phyloP scores from a whole-genome alignment of 2,113 vertebrate species.

The Aldabrachelys gigantea region DNA sequence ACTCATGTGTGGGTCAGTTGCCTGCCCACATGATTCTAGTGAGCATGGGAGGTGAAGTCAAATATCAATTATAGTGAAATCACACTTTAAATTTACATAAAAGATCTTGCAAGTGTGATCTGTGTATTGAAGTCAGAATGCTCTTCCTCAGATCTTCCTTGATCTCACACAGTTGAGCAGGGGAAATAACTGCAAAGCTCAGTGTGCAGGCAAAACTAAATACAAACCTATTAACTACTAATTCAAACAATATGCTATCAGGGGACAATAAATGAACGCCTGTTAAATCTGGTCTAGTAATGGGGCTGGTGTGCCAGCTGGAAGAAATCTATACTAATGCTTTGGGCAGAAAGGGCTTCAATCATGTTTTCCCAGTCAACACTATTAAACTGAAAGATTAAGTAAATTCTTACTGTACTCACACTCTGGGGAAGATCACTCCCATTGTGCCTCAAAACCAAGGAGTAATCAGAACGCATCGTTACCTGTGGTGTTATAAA shows the following conservation, averaged over 20 bases:
- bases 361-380: neutral
- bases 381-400: neutral
- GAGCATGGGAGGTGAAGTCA: neutral
- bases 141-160: neutral
- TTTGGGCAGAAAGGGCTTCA: neutral
- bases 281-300: neutral
- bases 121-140: neutral
- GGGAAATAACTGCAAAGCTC: neutral
- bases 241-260: neutral
- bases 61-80: neutral
- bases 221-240: neutral
- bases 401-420: neutral
- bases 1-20: neutral
- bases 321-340: neutral
- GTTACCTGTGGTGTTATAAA: neutral
- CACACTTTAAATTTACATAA: neutral
- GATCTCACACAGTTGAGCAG: neutral
- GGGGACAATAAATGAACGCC: neutral
- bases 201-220: accelerated
- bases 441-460: neutral
- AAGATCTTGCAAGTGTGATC: neutral
- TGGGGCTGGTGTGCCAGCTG: neutral
- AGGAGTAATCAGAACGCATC: neutral
- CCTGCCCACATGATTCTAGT: accelerated
- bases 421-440: neutral